Conservation (phyloP, 2,113 vertebrate genomes). For the Halichoerus grypus region DNA sequence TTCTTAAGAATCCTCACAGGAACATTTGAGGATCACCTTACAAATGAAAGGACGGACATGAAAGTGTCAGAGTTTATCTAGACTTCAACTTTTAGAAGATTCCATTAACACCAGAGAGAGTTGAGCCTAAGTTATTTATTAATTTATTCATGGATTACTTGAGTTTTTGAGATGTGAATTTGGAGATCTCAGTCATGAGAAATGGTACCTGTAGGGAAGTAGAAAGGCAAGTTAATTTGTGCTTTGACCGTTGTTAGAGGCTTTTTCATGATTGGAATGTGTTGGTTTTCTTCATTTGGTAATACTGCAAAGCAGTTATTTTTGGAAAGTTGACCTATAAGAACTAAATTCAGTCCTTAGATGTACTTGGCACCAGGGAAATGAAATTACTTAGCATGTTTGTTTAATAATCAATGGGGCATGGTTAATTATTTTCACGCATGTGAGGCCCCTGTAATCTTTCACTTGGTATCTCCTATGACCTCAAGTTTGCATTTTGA, state of each 20-base stretch:
- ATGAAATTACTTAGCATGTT: not conserved
- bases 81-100: not conserved
- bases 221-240: not conserved
- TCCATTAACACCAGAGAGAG: not conserved
- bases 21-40: conserved; percentile 40
- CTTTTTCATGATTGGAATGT: not conserved
- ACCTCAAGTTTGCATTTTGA: conserved; percentile 32
- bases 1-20: conserved; percentile 14
- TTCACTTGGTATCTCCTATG: not conserved
- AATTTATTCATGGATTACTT: conserved; percentile 26
- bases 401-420: not conserved
- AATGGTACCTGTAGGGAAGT: not conserved
- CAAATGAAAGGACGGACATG: not conserved
- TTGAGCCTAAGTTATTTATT: not conserved
- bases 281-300: conserved; percentile 46
- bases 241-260: not conserved
- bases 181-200: not conserved
- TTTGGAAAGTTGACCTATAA: conserved; percentile 28
- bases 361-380: conserved; percentile 2
- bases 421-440: conserved; percentile 13
- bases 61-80: not conserved
- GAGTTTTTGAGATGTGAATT: conserved; percentile 15
- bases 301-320: conserved; percentile 40
- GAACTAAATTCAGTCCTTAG: not conserved
- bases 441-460: not conserved